phyloP scores from a whole-genome alignment of 2,113 vertebrate genomes.

The Romanogobio albipinnatus region DNA sequence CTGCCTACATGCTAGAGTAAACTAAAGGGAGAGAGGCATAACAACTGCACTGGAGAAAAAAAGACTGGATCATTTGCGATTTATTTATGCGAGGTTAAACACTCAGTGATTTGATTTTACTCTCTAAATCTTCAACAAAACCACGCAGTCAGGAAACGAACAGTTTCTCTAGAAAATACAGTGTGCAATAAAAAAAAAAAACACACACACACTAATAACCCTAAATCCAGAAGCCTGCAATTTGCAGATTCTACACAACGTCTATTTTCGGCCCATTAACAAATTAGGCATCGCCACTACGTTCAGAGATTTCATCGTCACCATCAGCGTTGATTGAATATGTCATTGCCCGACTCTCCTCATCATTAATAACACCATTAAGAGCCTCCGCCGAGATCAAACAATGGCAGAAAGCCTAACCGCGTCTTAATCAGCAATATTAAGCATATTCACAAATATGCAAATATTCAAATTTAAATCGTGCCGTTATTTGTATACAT shows the following conservation, averaged over 20 bases:
- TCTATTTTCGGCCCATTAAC: conserved; percentile 26
- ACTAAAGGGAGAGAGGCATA: conserved; percentile 13
- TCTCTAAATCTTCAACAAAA: not conserved
- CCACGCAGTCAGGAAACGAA: not conserved
- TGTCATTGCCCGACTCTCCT: conserved; percentile 27
- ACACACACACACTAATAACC: not conserved
- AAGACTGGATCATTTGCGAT: not conserved
- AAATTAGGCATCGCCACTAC: conserved; percentile 30
- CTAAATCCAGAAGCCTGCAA: conserved; percentile 1
- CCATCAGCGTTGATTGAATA: conserved; percentile 26
- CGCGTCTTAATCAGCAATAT: conserved; percentile 53
- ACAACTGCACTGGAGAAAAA: conserved; percentile 1
- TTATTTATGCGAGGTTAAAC: conserved; percentile 5
- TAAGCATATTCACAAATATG: conserved; percentile 52
- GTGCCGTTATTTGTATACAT: conserved; percentile 48
- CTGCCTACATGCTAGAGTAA: conserved; percentile 30
- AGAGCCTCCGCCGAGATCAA: conserved; percentile 41
- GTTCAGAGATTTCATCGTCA: conserved; percentile 23
- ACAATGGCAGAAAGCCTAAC: conserved; percentile 39
- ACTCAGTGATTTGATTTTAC: not conserved
- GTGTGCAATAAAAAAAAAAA: not conserved
- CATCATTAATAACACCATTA: conserved; percentile 54
- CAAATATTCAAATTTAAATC: conserved; percentile 49
- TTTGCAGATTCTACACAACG: not conserved
- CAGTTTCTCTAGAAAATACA: not conserved